Conservation (phyloP, 2,797 vertebrate genomes). For the Acanthurus leucopareius region DNA sequence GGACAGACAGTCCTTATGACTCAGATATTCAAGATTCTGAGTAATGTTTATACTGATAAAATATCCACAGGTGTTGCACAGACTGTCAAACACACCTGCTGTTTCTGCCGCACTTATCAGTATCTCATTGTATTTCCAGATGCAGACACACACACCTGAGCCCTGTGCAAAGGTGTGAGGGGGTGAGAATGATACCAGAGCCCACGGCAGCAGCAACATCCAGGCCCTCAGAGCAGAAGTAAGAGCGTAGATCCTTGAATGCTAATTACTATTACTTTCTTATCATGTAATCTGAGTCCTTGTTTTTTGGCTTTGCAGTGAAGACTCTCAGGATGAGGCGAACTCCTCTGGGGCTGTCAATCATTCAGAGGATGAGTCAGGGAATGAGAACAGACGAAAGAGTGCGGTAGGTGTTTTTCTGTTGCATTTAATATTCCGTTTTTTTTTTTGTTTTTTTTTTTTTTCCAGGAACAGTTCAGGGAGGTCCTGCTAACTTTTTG, state of each 20-base stretch:
- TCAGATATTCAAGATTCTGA: neutral
- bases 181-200: constrained; percentile 89
- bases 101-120: neutral
- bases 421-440: neutral
- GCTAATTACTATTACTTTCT: neutral
- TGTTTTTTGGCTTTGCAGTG: constrained; percentile 68
- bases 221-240: constrained; percentile 84
- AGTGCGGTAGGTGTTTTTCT: constrained; percentile 73
- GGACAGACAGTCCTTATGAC: neutral
- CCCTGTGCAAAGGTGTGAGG: constrained; percentile 75
- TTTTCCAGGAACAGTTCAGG: neutral
- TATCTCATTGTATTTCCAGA: constrained; percentile 21
- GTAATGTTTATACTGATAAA: too few species aligned
- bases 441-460: too few species aligned
- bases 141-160: constrained; percentile 55
- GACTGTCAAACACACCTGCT: too few species aligned
- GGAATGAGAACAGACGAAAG: constrained; percentile 85
- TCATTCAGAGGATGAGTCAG: constrained; percentile 80
- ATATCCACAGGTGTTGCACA: too few species aligned
- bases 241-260: constrained; percentile 58
- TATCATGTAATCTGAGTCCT: neutral
- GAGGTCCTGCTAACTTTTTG: neutral
- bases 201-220: constrained; percentile 73
- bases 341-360: constrained; percentile 75
- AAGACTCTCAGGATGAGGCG: constrained; percentile 65